phyloP scores from a whole-genome alignment of 2,113 vertebrate genomes.

The Apaloderma vittatum region DNA sequence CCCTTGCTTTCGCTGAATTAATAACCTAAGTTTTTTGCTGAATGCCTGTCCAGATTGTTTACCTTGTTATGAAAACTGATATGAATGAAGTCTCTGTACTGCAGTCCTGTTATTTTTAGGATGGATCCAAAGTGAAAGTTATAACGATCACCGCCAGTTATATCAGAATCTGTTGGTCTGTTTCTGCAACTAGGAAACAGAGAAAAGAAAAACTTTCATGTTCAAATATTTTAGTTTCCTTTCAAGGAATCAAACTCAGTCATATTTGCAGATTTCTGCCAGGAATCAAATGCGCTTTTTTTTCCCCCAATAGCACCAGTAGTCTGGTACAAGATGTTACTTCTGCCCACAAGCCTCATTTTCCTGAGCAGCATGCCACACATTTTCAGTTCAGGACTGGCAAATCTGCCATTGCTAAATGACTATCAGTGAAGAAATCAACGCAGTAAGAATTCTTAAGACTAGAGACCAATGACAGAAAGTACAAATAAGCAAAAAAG shows the following conservation, averaged over 20 bases:
- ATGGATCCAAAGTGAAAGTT: constrained; percentile 93
- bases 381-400: neutral
- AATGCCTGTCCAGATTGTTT: neutral
- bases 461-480: neutral
- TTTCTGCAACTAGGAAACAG: constrained; percentile 82
- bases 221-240: neutral
- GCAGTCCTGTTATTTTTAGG: constrained; percentile 89
- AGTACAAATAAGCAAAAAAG: neutral
- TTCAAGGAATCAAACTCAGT: constrained; percentile 1
- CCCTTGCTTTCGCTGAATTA: neutral
- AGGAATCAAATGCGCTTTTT: neutral
- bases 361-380: neutral
- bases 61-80: constrained; percentile 98
- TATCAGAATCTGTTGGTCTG: constrained; percentile 80
- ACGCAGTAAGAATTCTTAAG: neutral
- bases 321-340: neutral
- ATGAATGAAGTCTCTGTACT: constrained; percentile 95
- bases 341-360: neutral
- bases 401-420: neutral
- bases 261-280: neutral
- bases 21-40: neutral
- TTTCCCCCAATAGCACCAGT: neutral
- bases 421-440: neutral
- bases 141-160: constrained; percentile 86
- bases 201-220: neutral